Base-by-base conservation (phyloP, 2,797 vertebrate genomes). In the Tokudaia muenninki region DNA sequence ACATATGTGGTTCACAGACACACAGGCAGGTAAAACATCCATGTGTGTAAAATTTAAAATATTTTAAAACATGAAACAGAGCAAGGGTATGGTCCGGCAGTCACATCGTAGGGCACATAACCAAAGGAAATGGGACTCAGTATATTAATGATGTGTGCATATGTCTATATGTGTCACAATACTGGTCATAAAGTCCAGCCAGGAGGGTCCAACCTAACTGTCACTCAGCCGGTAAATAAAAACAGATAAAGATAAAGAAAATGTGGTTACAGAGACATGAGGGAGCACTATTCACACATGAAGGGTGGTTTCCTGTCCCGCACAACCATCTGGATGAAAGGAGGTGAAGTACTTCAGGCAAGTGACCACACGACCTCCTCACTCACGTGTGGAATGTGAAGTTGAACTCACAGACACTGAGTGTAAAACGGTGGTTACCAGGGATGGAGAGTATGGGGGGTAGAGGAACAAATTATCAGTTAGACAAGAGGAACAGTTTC, bases 311-410 rank as follows among this genome's bases (percentile, higher is more conserved):
- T 67, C 29, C 47, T 44, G 57, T 57, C 21, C 21, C 2, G 1
- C 11, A 19, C 44, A 57, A 4, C 72, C n/a, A 26, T 14, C 3
- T 4, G 34, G 10, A 26, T n/a, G 44, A 44, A 3, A 0, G 0
- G 57, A 37, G 19, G 1, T 14, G 6, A 14, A 0, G 16, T 4
- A 26, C 19, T 57, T 57, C 26, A 75, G 79, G 72, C 19, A 57
- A 55, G 16, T 0, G 26, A 7, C 5, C 22, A 50, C 4, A 4
- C 0, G 17, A 52, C 21, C 12, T 74, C 21, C 11, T 75, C 34
- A 29, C 29, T 41, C 52, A 70, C 0, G 16, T 26, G 44, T 86
- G 82, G 19, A 50, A 67, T 86, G 10, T 41, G 37, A 52, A 92
- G 34, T 0, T 67, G 47, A 44, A 52, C 26, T 65, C 41, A 55